Evolutionary conservation across 2,888 invertebrate species (phyloP), one percentile per base, ranked within the genome.

Genomic region (Palloptera scutellata): DNA sequence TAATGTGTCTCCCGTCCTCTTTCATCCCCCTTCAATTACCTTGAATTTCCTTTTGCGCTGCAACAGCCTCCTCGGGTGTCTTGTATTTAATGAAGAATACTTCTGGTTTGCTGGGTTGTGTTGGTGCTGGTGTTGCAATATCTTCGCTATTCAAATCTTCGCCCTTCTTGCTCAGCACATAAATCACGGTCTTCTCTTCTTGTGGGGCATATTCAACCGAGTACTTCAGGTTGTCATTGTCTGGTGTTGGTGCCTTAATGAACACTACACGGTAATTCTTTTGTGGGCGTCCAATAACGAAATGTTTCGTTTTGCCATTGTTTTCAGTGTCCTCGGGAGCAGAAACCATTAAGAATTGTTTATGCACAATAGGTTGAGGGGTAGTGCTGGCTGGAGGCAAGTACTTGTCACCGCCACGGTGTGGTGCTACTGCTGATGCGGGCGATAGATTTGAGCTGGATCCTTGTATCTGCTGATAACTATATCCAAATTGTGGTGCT

Each of bases 111-210:
- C 77, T 75, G 30, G 74, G 66, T 9, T 52, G 17, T 1, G 79
- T 76, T 12, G 75, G 77, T 5, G 76, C 75, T 72, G 78, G 77
- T n/a, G 78, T 76, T 54, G 75, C 78, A 66, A 82, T 81, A 53
- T 84, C 82, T 59, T 75, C 70, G 54, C 79, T 76, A 67, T 80
- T 72, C 60, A 82, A 70, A 40, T 81, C 81, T 43, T 78, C 75
- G 13, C 79, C 79, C 69, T 84, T 84, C 67, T 84, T 80, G 58
- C 77, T 81, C 17, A 85, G 74, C 10, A 85, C 84, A 68, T 85
- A 85, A 70, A 85, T 84, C 55, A 83, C 82, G 2, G 85, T 85
- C 69, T 84, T 84, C 61, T 85, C 84, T 73, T 85, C 83, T 67
- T 82, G 81, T 19, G 83, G 82, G 6, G 84, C 83, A 70, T 80